Evolutionary conservation across 1,140 invertebrate genomes (phyloP), one percentile per base, ranked within the genome.

Genomic region (Sogatella furcifera): DNA sequence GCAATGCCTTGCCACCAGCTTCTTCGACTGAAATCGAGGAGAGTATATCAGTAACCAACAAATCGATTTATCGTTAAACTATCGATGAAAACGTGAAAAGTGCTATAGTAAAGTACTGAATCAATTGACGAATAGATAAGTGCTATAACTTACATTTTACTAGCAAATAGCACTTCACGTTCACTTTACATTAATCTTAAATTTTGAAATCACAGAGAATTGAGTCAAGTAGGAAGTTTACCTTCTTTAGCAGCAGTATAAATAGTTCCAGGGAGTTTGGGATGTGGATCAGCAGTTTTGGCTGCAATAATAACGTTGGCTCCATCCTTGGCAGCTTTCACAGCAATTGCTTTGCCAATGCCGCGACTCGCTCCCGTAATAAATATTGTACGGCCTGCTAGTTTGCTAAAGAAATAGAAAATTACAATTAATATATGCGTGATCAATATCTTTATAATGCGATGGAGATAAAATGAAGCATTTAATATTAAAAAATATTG

Each of bases 221-320:
- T 4, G 6, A 28, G 24, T 28, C 6, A 28, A 13, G 34, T 67
- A 4, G 24, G 6, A 28, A 28, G 77, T 72, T 75, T 81, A 90
- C 94, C 87, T 83, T 99, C 96, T 81, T 95, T 84, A 9, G 95
- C 95, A 54, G 96, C 92, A 5, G 92, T 85, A 74, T 93, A 98
- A 73, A 99, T 98, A 15, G 97, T 99, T 61, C 97, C 97, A n/a
- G 93, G 91, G 52, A 99, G 74, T 77, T 97, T 98, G 8, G 95
- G 93, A 84, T 99, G 94, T 1, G 92, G 84, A 67, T 92, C 85
- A 0, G 88, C 89, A n/a, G 95, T 98, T 81, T 98, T 98, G 0
- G 95, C 95, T 58, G 93, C 94, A 66, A 98, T 84, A 9, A 97
- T 85, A 68, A 98, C 80, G 76, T 97, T 97, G 0, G 94, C 95